Percentiles rank a stretch among this genome's conserved stretches.
phyloP scores from a whole-genome alignment of 2,888 invertebrate genomes.

The Poecilobothrus nobilitatus region DNA sequence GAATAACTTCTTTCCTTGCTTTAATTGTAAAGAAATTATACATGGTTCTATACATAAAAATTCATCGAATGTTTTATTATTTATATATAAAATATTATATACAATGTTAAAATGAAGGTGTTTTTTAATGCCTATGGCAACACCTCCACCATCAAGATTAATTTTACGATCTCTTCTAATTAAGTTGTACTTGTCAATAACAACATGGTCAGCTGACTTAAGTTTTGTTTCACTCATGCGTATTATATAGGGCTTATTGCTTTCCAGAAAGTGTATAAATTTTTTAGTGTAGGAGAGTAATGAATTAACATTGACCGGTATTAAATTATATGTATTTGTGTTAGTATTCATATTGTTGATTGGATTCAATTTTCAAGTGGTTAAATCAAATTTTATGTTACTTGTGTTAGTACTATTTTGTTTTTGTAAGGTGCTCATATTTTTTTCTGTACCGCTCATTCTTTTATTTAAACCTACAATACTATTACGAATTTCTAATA shows the following conservation, averaged over 20 bases:
- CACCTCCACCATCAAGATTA: background rate
- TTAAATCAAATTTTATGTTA: background rate
- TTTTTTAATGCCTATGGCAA: constrained; percentile 10
- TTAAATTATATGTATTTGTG: too few species aligned
- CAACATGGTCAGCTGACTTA: background rate
- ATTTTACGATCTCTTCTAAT: constrained; percentile 10
- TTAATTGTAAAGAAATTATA: constrained; percentile 12
- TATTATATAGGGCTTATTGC: constrained; percentile 2
- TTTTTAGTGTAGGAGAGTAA: too few species aligned
- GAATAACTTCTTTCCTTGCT: constrained; percentile 9
- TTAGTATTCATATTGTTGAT: too few species aligned
- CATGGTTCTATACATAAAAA: constrained; percentile 12
- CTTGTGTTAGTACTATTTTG: background rate
- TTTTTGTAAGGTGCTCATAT: constrained; percentile 7
- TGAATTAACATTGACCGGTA: too few species aligned
- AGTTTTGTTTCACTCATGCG: too few species aligned
- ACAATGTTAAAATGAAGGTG: background rate
- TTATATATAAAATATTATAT: too few species aligned
- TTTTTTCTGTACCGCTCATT: too few species aligned
- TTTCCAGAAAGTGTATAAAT: background rate
- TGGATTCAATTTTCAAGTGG: too few species aligned
- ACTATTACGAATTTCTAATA: too few species aligned
- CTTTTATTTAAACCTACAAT: too few species aligned
- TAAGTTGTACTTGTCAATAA: constrained; percentile 10
- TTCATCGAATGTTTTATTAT: background rate